These are phyloP conservation scores for Bruchidius siliquastri DNA, from an alignment of 2,888 invertebrate species.

Conservation along the genomic window DNA sequence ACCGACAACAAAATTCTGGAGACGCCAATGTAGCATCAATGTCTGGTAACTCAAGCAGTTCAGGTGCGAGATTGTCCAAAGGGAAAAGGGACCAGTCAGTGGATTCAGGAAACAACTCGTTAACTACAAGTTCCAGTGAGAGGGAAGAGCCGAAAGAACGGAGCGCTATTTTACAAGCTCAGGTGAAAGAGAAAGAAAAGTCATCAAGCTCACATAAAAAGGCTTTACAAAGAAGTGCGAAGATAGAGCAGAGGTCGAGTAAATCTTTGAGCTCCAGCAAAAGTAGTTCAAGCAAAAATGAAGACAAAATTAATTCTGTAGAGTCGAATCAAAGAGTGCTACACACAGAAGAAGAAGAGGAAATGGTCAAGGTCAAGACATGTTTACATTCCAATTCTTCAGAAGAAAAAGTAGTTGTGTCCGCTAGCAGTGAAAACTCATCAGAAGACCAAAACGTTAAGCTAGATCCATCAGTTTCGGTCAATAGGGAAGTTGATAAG, in stretches of 20 bases:
- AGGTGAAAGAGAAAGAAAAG: too few relatives aligned
- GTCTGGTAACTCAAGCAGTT: neutral
- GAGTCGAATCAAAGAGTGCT: too few relatives aligned
- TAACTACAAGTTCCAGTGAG: neutral
- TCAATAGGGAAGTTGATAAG: neutral
- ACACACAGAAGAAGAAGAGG: neutral
- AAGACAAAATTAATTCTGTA: too few relatives aligned
- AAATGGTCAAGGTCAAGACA: neutral
- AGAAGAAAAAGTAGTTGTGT: neutral
- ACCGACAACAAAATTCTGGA: neutral
- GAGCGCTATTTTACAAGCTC: too few relatives aligned
- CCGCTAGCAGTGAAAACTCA: neutral
- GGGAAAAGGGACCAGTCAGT: neutral
- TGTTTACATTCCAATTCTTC: neutral
- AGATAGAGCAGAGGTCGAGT: neutral
- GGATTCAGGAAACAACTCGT: neutral
- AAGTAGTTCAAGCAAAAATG: neutral
- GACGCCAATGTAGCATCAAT: neutral
- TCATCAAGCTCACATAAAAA: neutral
- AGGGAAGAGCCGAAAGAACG: neutral
- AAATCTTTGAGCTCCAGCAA: neutral
- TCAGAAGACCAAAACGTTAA: neutral
- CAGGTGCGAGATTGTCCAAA: neutral
- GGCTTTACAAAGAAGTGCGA: neutral
- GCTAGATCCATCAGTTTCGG: neutral